phyloP scores from a whole-genome alignment of 2,113 vertebrate genomes.

The Cephalopterus ornatus region DNA sequence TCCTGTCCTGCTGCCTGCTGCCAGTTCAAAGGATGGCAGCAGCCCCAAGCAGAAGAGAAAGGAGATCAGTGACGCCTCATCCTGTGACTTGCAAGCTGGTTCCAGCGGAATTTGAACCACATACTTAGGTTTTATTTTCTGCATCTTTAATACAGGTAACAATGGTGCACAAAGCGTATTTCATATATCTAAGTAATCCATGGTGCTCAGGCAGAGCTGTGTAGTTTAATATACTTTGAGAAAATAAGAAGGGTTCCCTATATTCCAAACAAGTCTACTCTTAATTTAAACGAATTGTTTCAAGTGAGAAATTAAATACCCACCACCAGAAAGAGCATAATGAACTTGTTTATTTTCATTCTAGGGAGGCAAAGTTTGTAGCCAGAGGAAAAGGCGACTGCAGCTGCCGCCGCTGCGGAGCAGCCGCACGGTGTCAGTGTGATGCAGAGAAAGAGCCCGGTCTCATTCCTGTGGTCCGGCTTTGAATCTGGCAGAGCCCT shows the following conservation, averaged over 20 bases:
- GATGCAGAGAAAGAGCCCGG: background rate
- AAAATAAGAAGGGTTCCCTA: background rate
- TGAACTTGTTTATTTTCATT: rapidly evolving
- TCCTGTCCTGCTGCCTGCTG: background rate
- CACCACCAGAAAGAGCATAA: rapidly evolving
- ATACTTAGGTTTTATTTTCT: background rate
- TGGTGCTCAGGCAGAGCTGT: background rate
- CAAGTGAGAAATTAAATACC: background rate
- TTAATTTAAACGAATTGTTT: background rate
- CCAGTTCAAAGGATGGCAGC: background rate
- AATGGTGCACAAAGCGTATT: background rate
- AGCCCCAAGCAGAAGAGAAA: background rate
- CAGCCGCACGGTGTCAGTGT: background rate
- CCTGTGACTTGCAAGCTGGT: background rate
- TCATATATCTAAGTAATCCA: background rate
- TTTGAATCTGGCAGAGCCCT: rapidly evolving
- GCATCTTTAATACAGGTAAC: background rate
- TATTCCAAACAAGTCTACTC: background rate
- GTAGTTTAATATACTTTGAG: background rate
- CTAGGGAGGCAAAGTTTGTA: rapidly evolving
- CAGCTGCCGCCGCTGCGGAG: background rate
- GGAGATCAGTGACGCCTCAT: background rate
- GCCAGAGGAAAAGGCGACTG: background rate
- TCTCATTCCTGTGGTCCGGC: rapidly evolving
- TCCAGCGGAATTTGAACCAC: background rate